Base-by-base conservation (phyloP, 2,888 invertebrate genomes). In the Heliconius aoede region DNA sequence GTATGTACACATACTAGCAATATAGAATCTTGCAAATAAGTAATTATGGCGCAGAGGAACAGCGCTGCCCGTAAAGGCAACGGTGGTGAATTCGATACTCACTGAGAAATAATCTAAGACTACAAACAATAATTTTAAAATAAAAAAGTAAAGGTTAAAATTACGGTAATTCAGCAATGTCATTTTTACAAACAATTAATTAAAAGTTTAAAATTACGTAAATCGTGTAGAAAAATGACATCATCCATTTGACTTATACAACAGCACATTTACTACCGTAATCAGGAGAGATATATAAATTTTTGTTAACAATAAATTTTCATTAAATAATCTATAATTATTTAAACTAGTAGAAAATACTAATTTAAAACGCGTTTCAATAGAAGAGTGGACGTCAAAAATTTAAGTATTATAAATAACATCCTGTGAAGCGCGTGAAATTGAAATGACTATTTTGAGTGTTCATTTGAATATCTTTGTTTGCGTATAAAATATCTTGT, bases 341-440 rank as follows among this genome's bases (percentile, higher is more conserved):
- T 32, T 65, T 65, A 36, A 65, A 65, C 40, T 40, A 40, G 24
- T 65, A 65, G 24, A 65, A 65, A 65, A 36, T 36, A 24, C 9
- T 40, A 40, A 65, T 40, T 65, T 36, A 7, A 65, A 40, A 65
- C 65, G 65, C 36, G 65, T 40, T 65, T 65, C 40, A 15, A 40
- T 15, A 65, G 36, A 65, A 65, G 36, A 65, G 40, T 65, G 65
- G 21, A 65, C 65, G 65, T 65, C 65, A 24, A 65, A 36, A 65
- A 24, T 69, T 28, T 51, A 51, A 51, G 21, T 28, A 46, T 21
- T 7, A n/a, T 21, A 51, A 40, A 65, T 36, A 24, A 65, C 40
- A 65, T 65, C 40, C 18, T 40, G 65, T 36, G 36, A 65, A 65
- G 26, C 24, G 68, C 68, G 51, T n/a, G 11, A 69, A 28, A 69